Base-by-base conservation (phyloP, 2,113 vertebrate species). In the Otis tarda region DNA sequence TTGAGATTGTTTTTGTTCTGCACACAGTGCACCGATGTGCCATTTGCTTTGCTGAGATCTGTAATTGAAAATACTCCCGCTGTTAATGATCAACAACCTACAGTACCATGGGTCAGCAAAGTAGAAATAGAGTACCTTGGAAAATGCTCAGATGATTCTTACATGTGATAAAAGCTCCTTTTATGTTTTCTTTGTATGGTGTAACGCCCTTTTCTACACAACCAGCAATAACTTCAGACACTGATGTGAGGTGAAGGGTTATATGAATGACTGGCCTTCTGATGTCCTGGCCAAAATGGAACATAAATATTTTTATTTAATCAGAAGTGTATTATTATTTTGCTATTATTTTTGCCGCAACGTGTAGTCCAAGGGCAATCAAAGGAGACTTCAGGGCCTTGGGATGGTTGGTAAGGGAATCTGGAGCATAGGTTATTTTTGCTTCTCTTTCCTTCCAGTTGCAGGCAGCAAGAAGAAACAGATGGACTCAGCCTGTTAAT, bases 11-110 rank as follows among this genome's bases (percentile, higher is more conserved):
- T 95, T 90, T 93, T n/a, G 45, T 83, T 80, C 85, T 86, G 68
- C 69, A 84, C 59, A 55, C 17, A 83, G 31, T 21, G 59, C 50
- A 41, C 15, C 75, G 56, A 80, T 2, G 2, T 71, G 78, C 33
- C 74, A 24, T 88, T 93, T 63, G 17, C 70, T 87, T 81, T 82
- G 49, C 47, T 76, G 79, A 92, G 94, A 90, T 95, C 89, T 92
- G 55, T 61, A 93, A 21, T 0, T 65, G 64, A 89, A 96, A 96
- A 69, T 79, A 83, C 49, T 93, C 77, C 57, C 37, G 39, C 11
- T 56, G 52, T 31, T 88, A 76, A 59, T 31, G 53, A 82, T 30
- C 57, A 67, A 68, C 10, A 89, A 16, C 19, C 13, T 78, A 84
- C 95, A 76, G 71, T 28, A 69, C 67, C 52, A 17, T 21, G 23